A percentile compares a stretch with the other conserved stretches of the same genome.
phyloP scores from a whole-genome alignment of 2,797 vertebrate species.

The Paratrypauchen microcephalus region DNA sequence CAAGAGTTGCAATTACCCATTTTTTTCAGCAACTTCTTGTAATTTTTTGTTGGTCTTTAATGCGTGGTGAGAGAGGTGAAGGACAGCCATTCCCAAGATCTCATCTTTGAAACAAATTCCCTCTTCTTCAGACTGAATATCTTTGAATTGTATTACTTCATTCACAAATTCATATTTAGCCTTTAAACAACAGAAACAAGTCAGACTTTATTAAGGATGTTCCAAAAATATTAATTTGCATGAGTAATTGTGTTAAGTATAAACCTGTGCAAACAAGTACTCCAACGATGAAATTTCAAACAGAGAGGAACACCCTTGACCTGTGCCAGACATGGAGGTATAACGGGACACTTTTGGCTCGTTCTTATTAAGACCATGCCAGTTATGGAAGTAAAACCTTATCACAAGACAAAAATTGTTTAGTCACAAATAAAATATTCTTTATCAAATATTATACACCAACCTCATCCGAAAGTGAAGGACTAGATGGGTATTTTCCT shows the following conservation, averaged over 20 bases:
- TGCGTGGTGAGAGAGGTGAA: conserved; percentile 87
- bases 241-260: neutral
- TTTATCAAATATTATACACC: conserved; percentile 48
- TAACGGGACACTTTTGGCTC: conserved; percentile 80
- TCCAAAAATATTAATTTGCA: neutral
- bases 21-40: conserved; percentile 81
- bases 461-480: conserved; percentile 90
- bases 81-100: conserved; percentile 91
- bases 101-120: conserved; percentile 87
- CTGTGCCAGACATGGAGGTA: conserved; percentile 30
- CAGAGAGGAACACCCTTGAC: conserved; percentile 69
- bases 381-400: conserved; percentile 91
- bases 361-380: conserved; percentile 83
- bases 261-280: conserved; percentile 91
- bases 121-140: conserved; percentile 76
- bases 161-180: conserved; percentile 91
- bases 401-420: neutral
- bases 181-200: conserved; percentile 62
- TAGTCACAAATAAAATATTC: neutral
- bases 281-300: conserved; percentile 85
- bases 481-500: conserved; percentile 57
- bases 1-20: conserved; percentile 72
- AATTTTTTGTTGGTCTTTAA: conserved; percentile 72
- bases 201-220: neutral
- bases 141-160: conserved; percentile 78